Conservation (phyloP, 1,140 invertebrate species). For the Drosophila malerkotliana region DNA sequence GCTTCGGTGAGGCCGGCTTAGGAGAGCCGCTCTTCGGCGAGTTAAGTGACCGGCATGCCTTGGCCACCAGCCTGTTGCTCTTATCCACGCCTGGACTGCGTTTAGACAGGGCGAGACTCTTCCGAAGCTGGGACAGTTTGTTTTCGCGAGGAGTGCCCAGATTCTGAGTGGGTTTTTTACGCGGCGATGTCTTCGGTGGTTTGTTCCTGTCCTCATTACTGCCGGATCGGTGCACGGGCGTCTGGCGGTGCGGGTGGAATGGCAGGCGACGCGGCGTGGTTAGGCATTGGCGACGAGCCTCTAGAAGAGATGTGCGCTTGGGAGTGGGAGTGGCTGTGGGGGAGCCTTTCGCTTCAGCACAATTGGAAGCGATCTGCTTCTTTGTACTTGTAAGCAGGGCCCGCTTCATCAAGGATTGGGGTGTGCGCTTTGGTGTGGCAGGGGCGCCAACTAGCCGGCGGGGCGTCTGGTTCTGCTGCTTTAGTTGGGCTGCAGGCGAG, state of each 20-base stretch:
- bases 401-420: slow-evolving; percentile 73
- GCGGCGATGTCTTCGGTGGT: slow-evolving; percentile 41
- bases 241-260: slow-evolving; percentile 34
- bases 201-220: background rate
- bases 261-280: slow-evolving; percentile 53
- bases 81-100: slow-evolving; percentile 34
- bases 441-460: slow-evolving; percentile 16
- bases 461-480: slow-evolving; percentile 29
- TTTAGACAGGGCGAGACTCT: slow-evolving; percentile 49
- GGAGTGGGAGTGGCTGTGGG: background rate
- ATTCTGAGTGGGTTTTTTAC: slow-evolving; percentile 20
- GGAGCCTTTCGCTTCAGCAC: background rate
- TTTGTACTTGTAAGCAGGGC: slow-evolving; percentile 73
- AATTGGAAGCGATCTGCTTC: slow-evolving; percentile 46
- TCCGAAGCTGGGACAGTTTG: slow-evolving; percentile 55
- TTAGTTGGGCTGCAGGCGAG: background rate
- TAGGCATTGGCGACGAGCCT: slow-evolving; percentile 37
- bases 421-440: slow-evolving; percentile 66
- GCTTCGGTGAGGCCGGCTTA: background rate
- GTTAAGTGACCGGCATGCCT: slow-evolving; percentile 64
- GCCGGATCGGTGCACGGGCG: slow-evolving; percentile 8
- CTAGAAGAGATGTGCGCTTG: slow-evolving; percentile 13
- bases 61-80: slow-evolving; percentile 57
- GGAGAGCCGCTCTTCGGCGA: slow-evolving; percentile 41
- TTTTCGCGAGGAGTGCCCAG: slow-evolving; percentile 50